phyloP scores from a whole-genome alignment of 1,140 invertebrate species.

The Procambarus virginalis region DNA sequence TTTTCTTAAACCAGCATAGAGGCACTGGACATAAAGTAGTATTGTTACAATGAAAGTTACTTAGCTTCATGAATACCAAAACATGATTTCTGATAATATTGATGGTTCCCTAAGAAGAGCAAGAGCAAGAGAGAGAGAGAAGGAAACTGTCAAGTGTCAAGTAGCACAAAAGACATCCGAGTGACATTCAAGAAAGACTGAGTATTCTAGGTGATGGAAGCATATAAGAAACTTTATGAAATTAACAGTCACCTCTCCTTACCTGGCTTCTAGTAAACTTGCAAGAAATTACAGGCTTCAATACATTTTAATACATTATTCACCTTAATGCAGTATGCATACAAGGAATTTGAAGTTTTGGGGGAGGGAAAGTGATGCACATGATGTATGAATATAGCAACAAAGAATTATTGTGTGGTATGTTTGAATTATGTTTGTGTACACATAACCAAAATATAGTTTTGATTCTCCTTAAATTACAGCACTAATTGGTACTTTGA shows the following conservation, averaged over 20 bases:
- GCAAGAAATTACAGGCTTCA: not conserved
- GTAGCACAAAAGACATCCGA: conserved; percentile 16
- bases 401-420: too few relatives aligned
- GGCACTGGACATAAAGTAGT: conserved; percentile 39
- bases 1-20: conserved; percentile 55
- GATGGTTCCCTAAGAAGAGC: conserved; percentile 8
- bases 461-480: too few relatives aligned
- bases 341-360: too few relatives aligned
- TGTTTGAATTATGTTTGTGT: too few relatives aligned
- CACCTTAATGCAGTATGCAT: not conserved
- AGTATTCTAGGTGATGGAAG: conserved; percentile 15
- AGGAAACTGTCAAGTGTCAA: conserved; percentile 30
- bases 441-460: too few relatives aligned
- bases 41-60: conserved; percentile 28
- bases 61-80: conserved; percentile 29
- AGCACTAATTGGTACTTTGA: too few relatives aligned
- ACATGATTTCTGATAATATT: conserved; percentile 11
- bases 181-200: conserved; percentile 38
- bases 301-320: not conserved
- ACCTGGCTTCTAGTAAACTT: not conserved
- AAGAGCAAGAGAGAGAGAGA: conserved; percentile 1
- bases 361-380: not conserved
- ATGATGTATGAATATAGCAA: not conserved
- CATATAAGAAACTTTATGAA: conserved; percentile 13
- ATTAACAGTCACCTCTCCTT: conserved; percentile 41